These are phyloP conservation scores for Sphinx pinastri DNA, from an alignment of 2,888 invertebrate genomes.

Conservation along the genomic window DNA sequence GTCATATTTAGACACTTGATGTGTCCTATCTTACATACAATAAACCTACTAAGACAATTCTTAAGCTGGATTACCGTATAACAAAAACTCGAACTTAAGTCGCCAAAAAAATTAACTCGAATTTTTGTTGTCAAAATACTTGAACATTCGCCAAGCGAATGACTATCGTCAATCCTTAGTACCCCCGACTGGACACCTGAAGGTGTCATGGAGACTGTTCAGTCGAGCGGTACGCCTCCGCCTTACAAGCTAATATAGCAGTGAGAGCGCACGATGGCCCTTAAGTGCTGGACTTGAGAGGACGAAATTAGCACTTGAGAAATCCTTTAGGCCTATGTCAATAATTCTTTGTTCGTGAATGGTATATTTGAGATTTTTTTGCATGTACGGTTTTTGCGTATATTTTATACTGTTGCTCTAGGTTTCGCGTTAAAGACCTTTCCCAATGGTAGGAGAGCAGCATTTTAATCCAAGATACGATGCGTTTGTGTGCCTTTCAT, in stretches of 20 bases:
- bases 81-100: neutral
- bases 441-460: too few species aligned
- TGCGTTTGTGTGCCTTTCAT: too few species aligned
- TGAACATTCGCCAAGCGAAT: too few species aligned
- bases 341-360: slow-evolving; percentile 31
- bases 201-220: slow-evolving; percentile 77
- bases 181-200: slow-evolving; percentile 59
- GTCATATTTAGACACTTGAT: too few species aligned
- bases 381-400: neutral
- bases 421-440: neutral
- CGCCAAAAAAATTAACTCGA: neutral
- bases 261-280: slow-evolving; percentile 61
- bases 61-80: too few species aligned
- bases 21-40: too few species aligned
- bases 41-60: too few species aligned
- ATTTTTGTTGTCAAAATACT: too few species aligned
- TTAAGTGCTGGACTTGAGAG: slow-evolving; percentile 67
- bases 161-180: slow-evolving; percentile 43
- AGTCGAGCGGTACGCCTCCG: slow-evolving; percentile 50
- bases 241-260: slow-evolving; percentile 62
- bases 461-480: too few species aligned
- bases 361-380: neutral
- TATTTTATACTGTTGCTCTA: neutral
- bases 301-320: slow-evolving; percentile 72
- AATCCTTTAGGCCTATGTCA: slow-evolving; percentile 34